Base-by-base conservation (phyloP, 2,797 vertebrate species). In the Bovichtus variegatus region DNA sequence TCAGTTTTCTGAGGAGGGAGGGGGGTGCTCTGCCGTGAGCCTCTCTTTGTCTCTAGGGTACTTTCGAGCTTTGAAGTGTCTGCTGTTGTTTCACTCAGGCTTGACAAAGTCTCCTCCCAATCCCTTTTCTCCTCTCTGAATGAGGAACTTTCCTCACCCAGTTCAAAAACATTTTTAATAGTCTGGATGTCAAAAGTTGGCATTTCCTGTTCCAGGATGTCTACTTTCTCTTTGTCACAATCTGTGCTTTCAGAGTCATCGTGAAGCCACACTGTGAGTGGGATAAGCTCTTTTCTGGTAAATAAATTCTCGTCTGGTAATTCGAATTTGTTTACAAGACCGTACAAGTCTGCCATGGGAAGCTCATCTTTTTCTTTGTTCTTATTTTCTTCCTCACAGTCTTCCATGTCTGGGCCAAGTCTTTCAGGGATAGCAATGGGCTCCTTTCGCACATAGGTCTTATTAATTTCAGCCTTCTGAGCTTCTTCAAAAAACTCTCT, bases 81-180 rank as follows among this genome's bases (percentile, higher is more conserved):
- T 81, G 87, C 92, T 86, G 71, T 81, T 79, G 90, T 91, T 93
- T 93, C 87, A 68, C 63, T 90, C 73, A 91, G 81, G 57, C 87
- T 93, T 89, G 93, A 94, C 86, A 91, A 80, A 49, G 89, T 86
- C 90, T 95, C 90, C 84, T 92, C 89, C 82, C 94, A 91, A 79
- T 93, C 46, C 79, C 25, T 83, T 94, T 91, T 92, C 89, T 92
- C 91, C 50, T 92, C 92, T 82, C 92, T 93, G 47, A 90, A 64
- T 50, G 90, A 89, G 60, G 77, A 91, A 78, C 87, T 94, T 90
- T 89, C 87, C 74, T 96, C 94, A 80, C 88, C 90, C 76, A 94
- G 94, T 94, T 96, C 93, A 93, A 96, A 96, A 89, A 94, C 90
- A 90, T 94, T 94, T 94, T 92, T 95, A 77, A 95, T 93, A 71